These are phyloP conservation scores for Casuarius casuarius DNA, from an alignment of 2,113 vertebrate species.

Conservation along the genomic window DNA sequence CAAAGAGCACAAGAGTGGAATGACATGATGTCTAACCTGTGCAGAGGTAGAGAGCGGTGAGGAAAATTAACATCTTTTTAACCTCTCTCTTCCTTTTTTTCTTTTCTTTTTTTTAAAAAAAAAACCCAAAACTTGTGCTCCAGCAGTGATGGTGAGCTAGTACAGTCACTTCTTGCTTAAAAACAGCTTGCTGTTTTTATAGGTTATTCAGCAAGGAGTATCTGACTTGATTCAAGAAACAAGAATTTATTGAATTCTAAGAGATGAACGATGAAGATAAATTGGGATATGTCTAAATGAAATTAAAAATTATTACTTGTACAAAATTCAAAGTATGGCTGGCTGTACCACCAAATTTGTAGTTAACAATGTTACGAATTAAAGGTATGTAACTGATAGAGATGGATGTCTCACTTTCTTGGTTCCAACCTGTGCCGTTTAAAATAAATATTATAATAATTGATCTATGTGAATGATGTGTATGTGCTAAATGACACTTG, in stretches of 20 bases:
- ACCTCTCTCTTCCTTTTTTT: neutral
- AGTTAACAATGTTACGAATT: constrained; percentile 59
- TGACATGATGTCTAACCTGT: neutral
- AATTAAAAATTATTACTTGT: constrained; percentile 74
- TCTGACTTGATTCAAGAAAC: constrained; percentile 46
- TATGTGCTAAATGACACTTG: constrained; percentile 47
- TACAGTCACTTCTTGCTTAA: neutral
- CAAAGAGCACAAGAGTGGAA: neutral
- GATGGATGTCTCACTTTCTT: constrained; percentile 71
- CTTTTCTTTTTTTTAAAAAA: no score
- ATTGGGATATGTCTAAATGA: constrained; percentile 64
- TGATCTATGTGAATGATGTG: constrained; percentile 70
- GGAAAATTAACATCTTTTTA: neutral
- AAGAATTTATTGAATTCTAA: constrained; percentile 56
- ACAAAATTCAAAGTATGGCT: constrained; percentile 48
- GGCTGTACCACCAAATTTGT: constrained; percentile 33
- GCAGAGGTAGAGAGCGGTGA: neutral
- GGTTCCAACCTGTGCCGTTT: constrained; percentile 36
- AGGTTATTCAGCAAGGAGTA: constrained; percentile 44
- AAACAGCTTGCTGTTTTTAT: constrained; percentile 25
- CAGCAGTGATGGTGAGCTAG: neutral
- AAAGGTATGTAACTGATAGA: constrained; percentile 70
- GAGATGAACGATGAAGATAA: constrained; percentile 55
- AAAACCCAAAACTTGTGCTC: neutral
- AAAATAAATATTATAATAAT: constrained; percentile 79